These are phyloP conservation scores for Prenolepis imparis DNA, from an alignment of 2,888 invertebrate genomes.

Conservation along the genomic window DNA sequence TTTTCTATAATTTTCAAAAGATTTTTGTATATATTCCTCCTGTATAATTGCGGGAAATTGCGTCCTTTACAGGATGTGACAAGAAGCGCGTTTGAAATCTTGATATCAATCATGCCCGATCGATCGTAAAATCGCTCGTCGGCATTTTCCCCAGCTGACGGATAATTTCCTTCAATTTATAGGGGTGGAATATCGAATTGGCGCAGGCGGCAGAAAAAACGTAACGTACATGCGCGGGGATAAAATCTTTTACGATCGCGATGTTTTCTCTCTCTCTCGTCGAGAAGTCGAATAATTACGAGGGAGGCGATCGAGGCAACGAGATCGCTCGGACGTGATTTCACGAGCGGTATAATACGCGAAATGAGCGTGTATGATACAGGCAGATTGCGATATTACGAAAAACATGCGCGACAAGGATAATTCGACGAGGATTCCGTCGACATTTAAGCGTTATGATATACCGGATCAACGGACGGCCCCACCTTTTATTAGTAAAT, in stretches of 20 bases:
- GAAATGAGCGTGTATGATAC: constrained; percentile 29
- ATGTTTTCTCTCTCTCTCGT: constrained; percentile 9
- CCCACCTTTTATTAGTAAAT: constrained; percentile 1
- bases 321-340: constrained; percentile 38
- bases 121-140: constrained; percentile 36
- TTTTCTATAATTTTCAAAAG: neutral
- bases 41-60: too few relatives aligned
- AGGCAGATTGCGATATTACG: constrained; percentile 52
- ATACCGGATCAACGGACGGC: constrained; percentile 42
- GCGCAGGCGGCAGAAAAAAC: constrained; percentile 5
- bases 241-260: constrained; percentile 52
- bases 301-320: constrained; percentile 13
- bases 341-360: constrained; percentile 11
- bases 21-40: neutral
- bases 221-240: constrained; percentile 6
- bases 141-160: constrained; percentile 30
- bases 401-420: constrained; percentile 19
- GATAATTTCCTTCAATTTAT: constrained; percentile 37
- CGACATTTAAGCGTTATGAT: constrained; percentile 56
- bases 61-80: neutral
- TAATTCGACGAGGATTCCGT: constrained; percentile 44
- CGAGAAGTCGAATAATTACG: constrained; percentile 41
- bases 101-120: constrained; percentile 22
- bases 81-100: constrained; percentile 18
- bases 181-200: neutral